Percentiles rank a stretch among this genome's conserved stretches.
These are phyloP conservation scores for Narcine bancroftii DNA, from an alignment of 2,113 vertebrate genomes.

Conservation along the genomic window DNA sequence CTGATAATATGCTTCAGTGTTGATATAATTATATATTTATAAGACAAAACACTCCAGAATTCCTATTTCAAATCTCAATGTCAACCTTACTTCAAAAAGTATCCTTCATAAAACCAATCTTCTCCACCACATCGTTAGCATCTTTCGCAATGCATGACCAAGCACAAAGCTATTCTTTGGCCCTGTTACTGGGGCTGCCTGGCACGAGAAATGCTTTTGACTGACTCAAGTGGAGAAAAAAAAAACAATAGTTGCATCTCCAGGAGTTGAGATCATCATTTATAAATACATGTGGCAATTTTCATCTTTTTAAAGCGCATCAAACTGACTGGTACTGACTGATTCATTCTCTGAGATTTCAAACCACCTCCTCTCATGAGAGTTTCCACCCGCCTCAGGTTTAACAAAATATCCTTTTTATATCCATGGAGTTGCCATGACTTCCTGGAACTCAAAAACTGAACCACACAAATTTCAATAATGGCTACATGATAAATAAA, in stretches of 20 bases:
- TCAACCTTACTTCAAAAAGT: no score
- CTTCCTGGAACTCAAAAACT: background rate
- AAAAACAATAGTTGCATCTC: background rate
- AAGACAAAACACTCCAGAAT: no score
- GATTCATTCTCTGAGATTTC: conserved; percentile 6
- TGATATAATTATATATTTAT: no score
- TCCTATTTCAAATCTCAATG: no score
- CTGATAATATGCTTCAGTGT: no score
- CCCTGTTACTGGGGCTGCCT: no score
- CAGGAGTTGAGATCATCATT: background rate
- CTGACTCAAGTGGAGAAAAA: background rate
- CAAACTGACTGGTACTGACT: conserved; percentile 11
- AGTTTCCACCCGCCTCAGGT: background rate
- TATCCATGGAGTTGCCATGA: background rate
- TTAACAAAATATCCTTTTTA: background rate
- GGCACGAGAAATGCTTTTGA: background rate
- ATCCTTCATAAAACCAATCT: no score
- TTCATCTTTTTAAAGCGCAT: background rate
- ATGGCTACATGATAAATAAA: background rate
- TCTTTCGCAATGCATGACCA: no score
- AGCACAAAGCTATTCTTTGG: no score
- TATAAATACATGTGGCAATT: background rate
- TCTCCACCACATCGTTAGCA: no score
- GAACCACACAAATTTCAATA: background rate
- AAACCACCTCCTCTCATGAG: background rate